Conservation (phyloP, 2,888 invertebrate species). For the Acanthosepion lycidas region DNA sequence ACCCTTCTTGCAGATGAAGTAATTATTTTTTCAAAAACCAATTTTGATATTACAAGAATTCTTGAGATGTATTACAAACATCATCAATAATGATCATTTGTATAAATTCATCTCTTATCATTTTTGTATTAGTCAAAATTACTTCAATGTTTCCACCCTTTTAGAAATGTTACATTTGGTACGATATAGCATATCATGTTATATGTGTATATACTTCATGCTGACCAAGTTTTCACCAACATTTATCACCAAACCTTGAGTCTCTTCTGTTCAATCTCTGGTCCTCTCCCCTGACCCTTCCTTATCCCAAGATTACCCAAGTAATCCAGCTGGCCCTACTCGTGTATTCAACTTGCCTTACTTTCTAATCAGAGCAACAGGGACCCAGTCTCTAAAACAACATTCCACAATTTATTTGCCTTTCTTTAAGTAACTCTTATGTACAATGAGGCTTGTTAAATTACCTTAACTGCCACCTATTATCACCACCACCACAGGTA, state of each 20-base stretch:
- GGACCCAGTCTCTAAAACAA: neutral
- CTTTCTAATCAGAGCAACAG: neutral
- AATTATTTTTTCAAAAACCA: no score
- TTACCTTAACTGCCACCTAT: neutral
- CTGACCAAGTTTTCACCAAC: neutral
- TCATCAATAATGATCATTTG: no score
- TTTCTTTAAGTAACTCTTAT: neutral
- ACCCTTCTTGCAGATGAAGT: no score
- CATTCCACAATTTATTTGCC: neutral
- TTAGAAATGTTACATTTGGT: no score
- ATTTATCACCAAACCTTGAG: neutral
- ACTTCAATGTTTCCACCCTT: no score
- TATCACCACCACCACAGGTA: neutral
- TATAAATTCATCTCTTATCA: no score
- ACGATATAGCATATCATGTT: no score
- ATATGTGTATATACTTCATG: neutral
- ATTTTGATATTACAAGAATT: no score
- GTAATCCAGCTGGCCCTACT: no score
- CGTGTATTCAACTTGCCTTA: neutral
- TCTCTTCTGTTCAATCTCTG: neutral
- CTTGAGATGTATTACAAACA: no score
- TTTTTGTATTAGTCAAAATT: no score
- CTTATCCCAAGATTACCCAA: neutral
- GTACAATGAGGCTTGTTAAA: neutral
- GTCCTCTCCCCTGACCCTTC: neutral